phyloP scores from a whole-genome alignment of 2,113 vertebrate species.

The Sapayoa aenigma region DNA sequence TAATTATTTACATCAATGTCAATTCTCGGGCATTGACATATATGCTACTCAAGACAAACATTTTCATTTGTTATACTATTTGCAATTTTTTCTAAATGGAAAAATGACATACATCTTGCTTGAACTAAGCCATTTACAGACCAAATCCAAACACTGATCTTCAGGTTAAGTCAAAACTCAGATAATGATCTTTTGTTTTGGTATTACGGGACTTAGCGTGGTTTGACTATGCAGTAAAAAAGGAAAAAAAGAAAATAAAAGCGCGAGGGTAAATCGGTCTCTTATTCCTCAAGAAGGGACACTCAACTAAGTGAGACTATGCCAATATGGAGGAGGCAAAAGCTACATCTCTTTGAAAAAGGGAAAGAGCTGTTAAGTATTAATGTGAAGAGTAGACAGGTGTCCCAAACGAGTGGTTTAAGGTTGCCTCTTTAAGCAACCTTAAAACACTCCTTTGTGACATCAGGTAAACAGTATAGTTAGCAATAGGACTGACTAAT shows the following conservation, averaged over 20 bases:
- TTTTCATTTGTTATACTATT: not conserved
- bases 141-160: not conserved
- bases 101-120: not conserved
- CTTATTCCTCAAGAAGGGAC: not conserved
- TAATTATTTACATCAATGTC: not conserved
- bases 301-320: not conserved
- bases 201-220: not conserved
- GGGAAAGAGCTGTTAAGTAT: not conserved
- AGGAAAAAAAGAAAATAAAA: not conserved
- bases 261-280: not conserved
- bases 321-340: not conserved
- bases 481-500: not conserved
- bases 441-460: not conserved
- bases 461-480: not conserved
- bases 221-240: not conserved
- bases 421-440: not conserved
- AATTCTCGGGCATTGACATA: not conserved
- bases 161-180: not conserved
- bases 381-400: not conserved
- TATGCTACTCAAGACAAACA: not conserved
- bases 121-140: not conserved
- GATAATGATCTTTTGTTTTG: not conserved
- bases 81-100: not conserved
- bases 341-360: not conserved
- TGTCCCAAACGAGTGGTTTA: not conserved